Percentiles rank a stretch among this genome's conserved stretches.
Conservation (phyloP, 2,797 vertebrate species). For the Adrianichthys oophorus region DNA sequence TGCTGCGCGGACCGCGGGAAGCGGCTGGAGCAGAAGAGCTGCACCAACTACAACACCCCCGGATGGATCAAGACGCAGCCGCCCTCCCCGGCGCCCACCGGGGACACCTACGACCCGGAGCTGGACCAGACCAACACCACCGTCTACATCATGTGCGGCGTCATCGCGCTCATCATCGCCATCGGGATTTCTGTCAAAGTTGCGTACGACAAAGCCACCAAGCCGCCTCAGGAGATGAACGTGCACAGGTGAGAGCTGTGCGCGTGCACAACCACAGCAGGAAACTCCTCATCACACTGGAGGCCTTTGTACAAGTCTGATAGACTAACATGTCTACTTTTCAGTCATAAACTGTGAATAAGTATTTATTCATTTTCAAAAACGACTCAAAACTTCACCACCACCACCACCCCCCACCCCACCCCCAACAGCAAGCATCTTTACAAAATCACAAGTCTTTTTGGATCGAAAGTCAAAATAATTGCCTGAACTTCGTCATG, state of each 20-base stretch:
- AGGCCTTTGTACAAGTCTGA: too few relatives aligned
- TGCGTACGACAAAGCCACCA: conserved; percentile 94
- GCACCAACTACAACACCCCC: conserved; percentile 94
- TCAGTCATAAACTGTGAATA: too few relatives aligned
- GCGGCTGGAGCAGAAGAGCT: conserved; percentile 90
- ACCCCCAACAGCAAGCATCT: too few relatives aligned
- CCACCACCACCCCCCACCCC: too few relatives aligned
- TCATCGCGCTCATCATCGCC: conserved; percentile 90
- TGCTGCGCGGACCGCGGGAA: conserved; percentile 94
- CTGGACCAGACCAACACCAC: conserved; percentile 96
- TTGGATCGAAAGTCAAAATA: too few relatives aligned
- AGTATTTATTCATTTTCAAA: too few relatives aligned
- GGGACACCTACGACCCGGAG: conserved; percentile 90
- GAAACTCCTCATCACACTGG: too few relatives aligned
- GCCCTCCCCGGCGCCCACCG: conserved; percentile 81
- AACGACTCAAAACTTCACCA: too few relatives aligned
- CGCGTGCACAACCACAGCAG: too few relatives aligned
- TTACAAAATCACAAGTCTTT: too few relatives aligned
- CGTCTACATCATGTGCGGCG: conserved; percentile 96
- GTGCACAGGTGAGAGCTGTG: conserved; percentile 88
- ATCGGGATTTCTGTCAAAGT: conserved; percentile 94
- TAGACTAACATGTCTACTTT: too few relatives aligned
- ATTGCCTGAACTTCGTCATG: too few relatives aligned
- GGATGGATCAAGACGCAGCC: conserved; percentile 90
- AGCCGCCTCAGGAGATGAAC: conserved; percentile 97